Evolutionary conservation across 2,797 vertebrate species (phyloP), one percentile per base, ranked within the genome.

Genomic region (Amazona ochrocephala): DNA sequence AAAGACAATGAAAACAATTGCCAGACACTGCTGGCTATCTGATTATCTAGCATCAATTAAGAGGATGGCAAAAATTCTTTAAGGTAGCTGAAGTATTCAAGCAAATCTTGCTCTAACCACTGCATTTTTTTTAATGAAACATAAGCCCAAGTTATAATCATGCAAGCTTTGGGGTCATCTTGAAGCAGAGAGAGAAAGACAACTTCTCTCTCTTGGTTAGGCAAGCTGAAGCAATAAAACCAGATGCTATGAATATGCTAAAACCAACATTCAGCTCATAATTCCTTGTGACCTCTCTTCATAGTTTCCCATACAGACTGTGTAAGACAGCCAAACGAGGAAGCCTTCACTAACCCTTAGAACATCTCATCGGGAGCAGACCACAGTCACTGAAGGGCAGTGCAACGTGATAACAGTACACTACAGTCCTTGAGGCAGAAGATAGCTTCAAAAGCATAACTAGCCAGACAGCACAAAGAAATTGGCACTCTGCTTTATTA

Each of bases 351-450:
- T 32, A 47, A 5, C 10, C 67, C 48, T 72, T 13, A 18, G 42
- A n/a, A 51, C 0, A 6, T 30, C 71, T 72, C 32, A 15, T 15
- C 53, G 32, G 37, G 23, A 58, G 17, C 27, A 65, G 19, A 73
- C 7, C 29, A 30, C 41, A 37, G 37, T 8, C 37, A 42, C 67
- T 5, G 12, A 41, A 68, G 37, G 54, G 44, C 53, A 50, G 22
- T 10, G 70, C 51, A 15, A 2, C 2, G 20, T 2, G 4, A 44
- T 11, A 51, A 45, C 32, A 66, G 48, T 22, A 26, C 32, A 44
- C 0, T 0, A 19, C 26, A 22, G 22, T 16, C 22, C 54, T 1
- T 0, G 0, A 64, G 65, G 20, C 17, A 71, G 56, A 83, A 68
- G 72, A 15, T 4, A 39, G 20, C 30, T 75, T 53, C 44, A 47